Conservation (phyloP, 1,140 invertebrate genomes). For the Drosophila saltans region DNA sequence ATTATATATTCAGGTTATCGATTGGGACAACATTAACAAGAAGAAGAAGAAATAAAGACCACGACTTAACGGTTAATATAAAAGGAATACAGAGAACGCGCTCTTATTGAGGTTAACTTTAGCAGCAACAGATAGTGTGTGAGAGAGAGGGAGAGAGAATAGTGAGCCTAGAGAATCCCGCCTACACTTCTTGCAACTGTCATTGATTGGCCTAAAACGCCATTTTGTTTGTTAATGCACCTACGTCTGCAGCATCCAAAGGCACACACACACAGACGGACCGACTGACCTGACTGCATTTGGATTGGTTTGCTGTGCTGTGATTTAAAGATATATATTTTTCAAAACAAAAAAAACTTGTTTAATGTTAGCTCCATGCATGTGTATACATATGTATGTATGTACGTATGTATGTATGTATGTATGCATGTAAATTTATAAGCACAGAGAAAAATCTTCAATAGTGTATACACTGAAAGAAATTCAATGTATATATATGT, state of each 20-base stretch:
- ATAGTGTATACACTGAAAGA: too few relatives aligned
- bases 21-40: neutral
- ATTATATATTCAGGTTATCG: slow-evolving; percentile 7
- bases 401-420: too few relatives aligned
- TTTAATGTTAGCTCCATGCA: slow-evolving; percentile 1
- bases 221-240: slow-evolving; percentile 27
- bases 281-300: slow-evolving; percentile 11
- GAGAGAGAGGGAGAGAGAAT: neutral
- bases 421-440: too few relatives aligned
- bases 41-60: neutral
- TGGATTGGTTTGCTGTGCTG: slow-evolving; percentile 38
- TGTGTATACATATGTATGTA: neutral
- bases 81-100: too few relatives aligned
- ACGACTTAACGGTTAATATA: too few relatives aligned
- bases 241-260: slow-evolving; percentile 36
- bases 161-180: neutral
- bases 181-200: neutral
- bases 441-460: neutral
- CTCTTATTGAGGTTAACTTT: too few relatives aligned
- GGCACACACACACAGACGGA: neutral
- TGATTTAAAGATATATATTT: slow-evolving; percentile 26
- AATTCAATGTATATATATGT: too few relatives aligned
- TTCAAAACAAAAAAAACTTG: slow-evolving; percentile 20
- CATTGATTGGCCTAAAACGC: slow-evolving; percentile 1
- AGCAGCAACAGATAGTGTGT: too few relatives aligned